Evolutionary conservation across 1,140 invertebrate genomes (phyloP), one percentile per base, ranked within the genome.

Genomic region (Caenorhabditis briggsae): DNA sequence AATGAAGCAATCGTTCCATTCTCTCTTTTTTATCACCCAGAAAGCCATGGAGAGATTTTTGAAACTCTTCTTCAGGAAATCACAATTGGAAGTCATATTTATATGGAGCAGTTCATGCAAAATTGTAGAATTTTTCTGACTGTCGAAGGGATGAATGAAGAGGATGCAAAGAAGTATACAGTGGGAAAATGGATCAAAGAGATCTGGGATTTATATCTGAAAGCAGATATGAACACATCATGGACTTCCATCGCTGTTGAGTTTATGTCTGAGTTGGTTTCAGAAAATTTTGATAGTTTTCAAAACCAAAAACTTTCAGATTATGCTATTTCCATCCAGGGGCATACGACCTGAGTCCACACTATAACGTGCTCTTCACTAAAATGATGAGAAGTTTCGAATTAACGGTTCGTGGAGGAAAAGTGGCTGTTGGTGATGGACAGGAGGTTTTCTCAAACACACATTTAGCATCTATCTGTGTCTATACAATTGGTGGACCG

Each of bases 311-410:
- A 58, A 53, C n/a, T 7, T 16, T 50, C 70, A 78, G 70, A 25
- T 50, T 78, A 8, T 50, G 70, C 46, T 43, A 18, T n/a, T 78
- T 7, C 46, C 25, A 41, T 11, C 70, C 70, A 7, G 70, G 70
- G 8, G 70, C 70, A 6, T 50, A 20, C 70, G 46, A 78, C 23
- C 53, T 78, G 18, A 78, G 70, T 78, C 70, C 43, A 2, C 46
- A 78, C n/a, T 78, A 78, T 12, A 46, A 78, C 12, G 46, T 78
- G 7, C 43, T 78, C 14, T 78, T 50, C n/a, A 78, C 70, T 6
- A 78, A 78, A 78, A 78, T 50, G 46, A 78, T 78, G 43, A 41
- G 70, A 43, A 50, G 70, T 78, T 53, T 78, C 33, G 33, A 78
- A 11, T 78, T 78, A n/a, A 78, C 70, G 5, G 70, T 78, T 23